Evolutionary conservation across 1,140 invertebrate genomes (phyloP).

Genomic region (Drosophila mojavensis): DNA sequence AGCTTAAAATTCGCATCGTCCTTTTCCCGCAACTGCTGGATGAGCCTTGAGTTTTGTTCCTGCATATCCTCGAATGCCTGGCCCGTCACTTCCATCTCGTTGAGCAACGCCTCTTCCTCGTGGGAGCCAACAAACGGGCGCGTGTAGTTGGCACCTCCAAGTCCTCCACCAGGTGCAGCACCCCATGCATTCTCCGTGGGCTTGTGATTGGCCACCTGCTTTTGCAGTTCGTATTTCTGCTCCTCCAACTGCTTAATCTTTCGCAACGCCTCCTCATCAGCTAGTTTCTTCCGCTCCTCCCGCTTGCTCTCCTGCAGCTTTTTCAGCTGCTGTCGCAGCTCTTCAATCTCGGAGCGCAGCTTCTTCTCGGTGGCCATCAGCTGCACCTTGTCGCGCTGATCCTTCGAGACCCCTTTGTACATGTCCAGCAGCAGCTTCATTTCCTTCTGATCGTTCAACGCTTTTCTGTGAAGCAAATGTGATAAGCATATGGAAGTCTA

Average conservation of each 20-base stretch:
- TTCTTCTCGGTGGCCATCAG: constrained; percentile 98
- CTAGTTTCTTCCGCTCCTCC: constrained; percentile 95
- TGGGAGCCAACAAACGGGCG: constrained; percentile 88
- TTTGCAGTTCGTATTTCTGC: constrained; percentile 92
- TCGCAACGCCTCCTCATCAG: constrained; percentile 96
- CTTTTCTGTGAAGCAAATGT: constrained; percentile 88
- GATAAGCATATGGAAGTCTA: not conserved
- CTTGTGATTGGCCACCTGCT: constrained; percentile 93
- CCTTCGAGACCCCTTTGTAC: constrained; percentile 98
- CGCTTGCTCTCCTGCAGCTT: constrained; percentile 95
- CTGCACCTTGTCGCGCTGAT: constrained; percentile 97
- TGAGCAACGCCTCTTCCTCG: constrained; percentile 98
- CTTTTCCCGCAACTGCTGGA: constrained; percentile 98
- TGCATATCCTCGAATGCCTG: constrained; percentile 99
- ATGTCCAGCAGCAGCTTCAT: constrained; percentile 97
- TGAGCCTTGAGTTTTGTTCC: constrained; percentile 97
- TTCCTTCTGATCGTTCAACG: constrained; percentile 95
- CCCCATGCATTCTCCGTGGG: constrained; percentile 88
- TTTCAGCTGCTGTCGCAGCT: constrained; percentile 92
- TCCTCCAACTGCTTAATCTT: constrained; percentile 98
- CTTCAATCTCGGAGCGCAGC: constrained; percentile 94
- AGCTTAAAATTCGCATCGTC: constrained; percentile 99
- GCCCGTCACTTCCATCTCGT: constrained; percentile 99
- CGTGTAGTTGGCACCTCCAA: constrained; percentile 69
- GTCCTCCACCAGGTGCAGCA: constrained; percentile 52